These are phyloP conservation scores for Panagrolaimus sp. DNA, from an alignment of 1,140 invertebrate genomes.

Conservation along the genomic window DNA sequence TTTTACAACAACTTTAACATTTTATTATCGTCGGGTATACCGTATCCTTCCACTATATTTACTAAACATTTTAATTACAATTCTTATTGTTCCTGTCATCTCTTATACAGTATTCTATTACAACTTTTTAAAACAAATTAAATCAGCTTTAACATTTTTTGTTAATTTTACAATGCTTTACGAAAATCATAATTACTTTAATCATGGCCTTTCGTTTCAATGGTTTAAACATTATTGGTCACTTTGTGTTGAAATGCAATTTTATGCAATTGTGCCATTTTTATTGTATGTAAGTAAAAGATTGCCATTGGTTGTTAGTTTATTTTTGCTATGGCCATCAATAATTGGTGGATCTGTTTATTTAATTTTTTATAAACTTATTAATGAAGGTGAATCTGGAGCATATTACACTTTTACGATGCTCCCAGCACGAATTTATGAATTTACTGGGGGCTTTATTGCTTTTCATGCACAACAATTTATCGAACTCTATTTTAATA, in stretches of 20 bases:
- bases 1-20: not conserved
- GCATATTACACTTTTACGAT: not conserved
- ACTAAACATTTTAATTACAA: not conserved
- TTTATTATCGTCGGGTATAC: not conserved
- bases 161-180: not conserved
- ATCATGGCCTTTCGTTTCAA: not conserved
- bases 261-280: not conserved
- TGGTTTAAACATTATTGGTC: slow-evolving; percentile 12
- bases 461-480: not conserved
- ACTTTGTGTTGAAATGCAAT: slow-evolving; percentile 3
- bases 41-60: not conserved
- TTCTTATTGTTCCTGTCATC: not conserved
- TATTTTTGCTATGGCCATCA: not conserved
- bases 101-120: not conserved
- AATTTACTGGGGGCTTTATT: not conserved
- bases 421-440: not conserved
- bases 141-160: not conserved
- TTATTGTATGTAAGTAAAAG: not conserved
- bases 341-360: not conserved
- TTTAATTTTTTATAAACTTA: not conserved
- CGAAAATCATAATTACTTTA: not conserved
- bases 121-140: not conserved
- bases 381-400: too few species aligned
- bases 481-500: not conserved
- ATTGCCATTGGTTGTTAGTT: not conserved